phyloP scores from a whole-genome alignment of 2,797 vertebrate species.

The Diglossa cyanea region DNA sequence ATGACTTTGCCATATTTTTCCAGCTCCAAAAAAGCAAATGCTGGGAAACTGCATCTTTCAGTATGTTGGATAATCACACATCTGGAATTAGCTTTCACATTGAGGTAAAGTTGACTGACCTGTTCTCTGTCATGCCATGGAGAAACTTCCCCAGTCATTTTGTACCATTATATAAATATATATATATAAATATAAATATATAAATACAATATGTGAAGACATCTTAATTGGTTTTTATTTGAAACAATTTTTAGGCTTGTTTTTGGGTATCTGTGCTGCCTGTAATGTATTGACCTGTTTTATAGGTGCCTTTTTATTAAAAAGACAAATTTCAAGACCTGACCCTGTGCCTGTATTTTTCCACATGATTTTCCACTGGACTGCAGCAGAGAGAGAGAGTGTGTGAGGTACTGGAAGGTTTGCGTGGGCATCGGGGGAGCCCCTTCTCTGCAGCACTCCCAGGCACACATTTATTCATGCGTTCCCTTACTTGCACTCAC shows the following conservation, averaged over 20 bases:
- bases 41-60: not conserved
- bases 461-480: not conserved
- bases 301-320: constrained; percentile 86
- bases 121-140: constrained; percentile 66
- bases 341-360: constrained; percentile 20
- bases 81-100: constrained; percentile 44
- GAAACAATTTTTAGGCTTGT: constrained; percentile 84
- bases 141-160: constrained; percentile 76
- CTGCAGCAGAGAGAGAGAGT: not conserved
- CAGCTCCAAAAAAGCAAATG: not conserved
- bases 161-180: constrained; percentile 84
- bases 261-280: constrained; percentile 83
- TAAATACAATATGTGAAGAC: constrained; percentile 84
- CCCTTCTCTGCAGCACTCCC: not conserved
- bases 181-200: constrained; percentile 82
- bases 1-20: not conserved
- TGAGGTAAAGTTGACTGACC: constrained; percentile 50
- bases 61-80: not conserved
- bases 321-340: constrained; percentile 75
- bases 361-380: not conserved
- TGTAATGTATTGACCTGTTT: constrained; percentile 85
- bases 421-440: not conserved
- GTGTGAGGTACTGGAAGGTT: not conserved
- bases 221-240: constrained; percentile 83
- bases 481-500: not conserved